Conservation (phyloP, 1,140 invertebrate genomes). For the Dendrolimus punctatus region DNA sequence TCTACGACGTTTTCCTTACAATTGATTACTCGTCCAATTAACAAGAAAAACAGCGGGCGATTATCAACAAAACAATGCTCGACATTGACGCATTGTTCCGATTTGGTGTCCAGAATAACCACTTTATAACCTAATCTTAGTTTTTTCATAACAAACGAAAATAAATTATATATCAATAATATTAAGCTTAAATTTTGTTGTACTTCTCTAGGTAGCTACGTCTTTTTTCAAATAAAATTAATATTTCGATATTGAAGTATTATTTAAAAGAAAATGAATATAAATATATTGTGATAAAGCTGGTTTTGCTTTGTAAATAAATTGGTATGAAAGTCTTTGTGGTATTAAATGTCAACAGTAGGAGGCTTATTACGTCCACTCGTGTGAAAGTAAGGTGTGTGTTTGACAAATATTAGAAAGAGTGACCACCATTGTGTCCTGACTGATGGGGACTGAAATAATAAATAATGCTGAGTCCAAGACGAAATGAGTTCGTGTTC, state of each 20-base stretch:
- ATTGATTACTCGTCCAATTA: conserved; percentile 56
- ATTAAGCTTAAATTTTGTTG: conserved; percentile 3
- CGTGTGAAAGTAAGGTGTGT: conserved; percentile 26
- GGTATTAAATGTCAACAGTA: conserved; percentile 9
- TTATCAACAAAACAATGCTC: conserved; percentile 40
- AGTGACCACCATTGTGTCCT: conserved; percentile 20
- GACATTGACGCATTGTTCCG: conserved; percentile 46
- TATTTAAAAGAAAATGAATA: not conserved
- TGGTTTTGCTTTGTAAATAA: not conserved
- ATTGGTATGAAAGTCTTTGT: conserved; percentile 1
- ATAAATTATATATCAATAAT: not conserved
- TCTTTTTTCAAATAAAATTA: not conserved
- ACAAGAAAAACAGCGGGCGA: conserved; percentile 50
- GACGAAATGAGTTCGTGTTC: conserved; percentile 10
- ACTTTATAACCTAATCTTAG: not conserved
- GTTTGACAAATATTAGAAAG: conserved; percentile 21
- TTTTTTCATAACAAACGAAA: not conserved
- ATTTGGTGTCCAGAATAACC: conserved; percentile 16
- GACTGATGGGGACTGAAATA: conserved; percentile 22
- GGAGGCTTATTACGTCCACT: conserved; percentile 29
- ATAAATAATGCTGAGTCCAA: conserved; percentile 11
- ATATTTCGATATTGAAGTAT: too few relatives aligned
- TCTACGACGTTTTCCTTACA: too few relatives aligned
- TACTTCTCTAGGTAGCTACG: not conserved
- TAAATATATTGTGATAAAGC: not conserved